Base-by-base conservation (phyloP, 2,888 invertebrate species). In the Acanthosoma haemorrhoidale region DNA sequence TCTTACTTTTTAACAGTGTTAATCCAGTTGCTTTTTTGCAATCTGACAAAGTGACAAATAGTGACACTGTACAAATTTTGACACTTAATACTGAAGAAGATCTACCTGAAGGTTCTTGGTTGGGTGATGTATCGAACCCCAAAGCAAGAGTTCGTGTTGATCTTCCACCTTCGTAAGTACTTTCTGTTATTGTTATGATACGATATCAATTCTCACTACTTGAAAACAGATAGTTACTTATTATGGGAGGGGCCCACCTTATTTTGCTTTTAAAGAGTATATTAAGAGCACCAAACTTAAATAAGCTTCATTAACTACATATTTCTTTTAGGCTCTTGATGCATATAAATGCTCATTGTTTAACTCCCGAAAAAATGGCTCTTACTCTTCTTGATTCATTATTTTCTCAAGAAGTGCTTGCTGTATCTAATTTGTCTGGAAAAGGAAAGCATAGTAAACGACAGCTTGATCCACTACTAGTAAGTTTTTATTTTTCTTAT, bases 341-440 rank as follows among this genome's bases (percentile, higher is more conserved):
- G n/a, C 82, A 82, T 72, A 80, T 83, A 63, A 82, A 83, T 75
- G 80, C 81, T 11, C 81, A 81, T 70, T 83, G 83, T 75, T 79
- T 80, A 13, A 82, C 82, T n/a, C 79, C 83, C 25, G 83, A 83
- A 74, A 83, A 83, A 77, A 83, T 83, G 83, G 83, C 83, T 2
- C 76, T 83, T 5, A 82, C 82, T 2, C 76, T 83, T 39, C 76
- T 83, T 32, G 83, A 83, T 75, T 81, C 82, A 74, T 75, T 83
- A 70, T 83, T 83, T 78, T 80, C 82, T 36, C 76, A 82, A 38
- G 83, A 83, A 73, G 81, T 81, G 6, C 81, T 82, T 73, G 83
- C 83, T 9, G 77, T 78, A 21, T 83, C 83, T 4, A 83, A 83
- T 75, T 78, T 83, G 34, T 82, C 82, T 16, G 83, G 83, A 4